Base-by-base conservation (phyloP, 64 coral and sea anemone genomes). In the Montipora sp. region DNA sequence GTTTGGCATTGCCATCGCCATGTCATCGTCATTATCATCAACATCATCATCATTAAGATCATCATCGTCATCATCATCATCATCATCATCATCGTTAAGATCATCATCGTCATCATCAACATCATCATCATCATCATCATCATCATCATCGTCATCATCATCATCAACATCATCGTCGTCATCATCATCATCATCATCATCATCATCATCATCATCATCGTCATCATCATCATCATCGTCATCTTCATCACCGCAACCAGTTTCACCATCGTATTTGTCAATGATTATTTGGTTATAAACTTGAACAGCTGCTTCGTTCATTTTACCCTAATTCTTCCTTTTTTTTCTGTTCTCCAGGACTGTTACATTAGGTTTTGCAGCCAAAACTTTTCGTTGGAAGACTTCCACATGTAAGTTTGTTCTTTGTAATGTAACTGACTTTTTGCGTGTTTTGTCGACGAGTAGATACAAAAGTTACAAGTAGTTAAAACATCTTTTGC, bases 351-450 rank as follows among this genome's bases (percentile, higher is more conserved):
- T 78, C 11, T 96, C 3, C 51, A 98, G 97, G 94, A 98, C 91
- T 98, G 97, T 63, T 98, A 98, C 88, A 80, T 98, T 6, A 84
- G 97, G 43, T 98, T 98, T 72, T 98, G 97, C 78, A 95, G 94
- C 77, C 97, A 98, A 24, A 95, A 98, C 65, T 98, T 98, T 45
- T 95, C 97, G 19, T 69, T 98, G 20, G 97, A 98, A 53, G 94
- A 98, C 72, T 98, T 94, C 51, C 93, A 98, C 65, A 79, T 95
- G 97, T 98, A 95, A 91, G 97, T 93, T 12, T 46, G 19, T 7
- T 23, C 16, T 68, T 5, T 68, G 14, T 13, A 18, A 68, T 18
- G 36, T 36, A 36, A 36, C 36, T 36, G 36, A 36, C 36, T 36
- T 36, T 36, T 36, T 36, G 36, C 36, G 36, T 36, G 36, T 36